Evolutionary conservation across 2,797 vertebrate genomes (phyloP).

Genomic region (Pipistrellus kuhlii): DNA sequence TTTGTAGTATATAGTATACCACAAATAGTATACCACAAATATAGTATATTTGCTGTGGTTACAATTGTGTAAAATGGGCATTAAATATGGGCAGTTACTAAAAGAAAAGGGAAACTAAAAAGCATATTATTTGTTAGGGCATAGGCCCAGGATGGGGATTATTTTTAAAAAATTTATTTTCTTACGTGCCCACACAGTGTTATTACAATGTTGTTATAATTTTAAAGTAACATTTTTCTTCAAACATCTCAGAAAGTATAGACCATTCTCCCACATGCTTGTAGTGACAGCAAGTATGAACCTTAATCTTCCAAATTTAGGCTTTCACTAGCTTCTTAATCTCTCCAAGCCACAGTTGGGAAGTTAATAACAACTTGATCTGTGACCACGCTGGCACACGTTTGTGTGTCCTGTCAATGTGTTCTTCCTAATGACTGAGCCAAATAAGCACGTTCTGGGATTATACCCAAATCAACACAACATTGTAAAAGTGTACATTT

Average conservation of each 20-base stretch:
- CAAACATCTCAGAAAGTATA: not conserved
- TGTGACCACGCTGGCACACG: too few species aligned
- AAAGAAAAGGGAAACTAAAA: conserved; percentile 23
- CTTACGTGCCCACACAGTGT: not conserved
- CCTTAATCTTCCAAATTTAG: conserved; percentile 43
- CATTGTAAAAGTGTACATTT: not conserved
- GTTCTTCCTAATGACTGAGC: not conserved
- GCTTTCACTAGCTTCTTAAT: not conserved
- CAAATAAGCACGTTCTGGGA: not conserved
- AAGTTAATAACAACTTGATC: not conserved
- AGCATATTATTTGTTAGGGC: not conserved
- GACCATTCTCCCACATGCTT: not conserved
- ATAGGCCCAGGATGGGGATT: not conserved
- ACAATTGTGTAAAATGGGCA: not conserved
- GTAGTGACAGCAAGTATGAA: not conserved
- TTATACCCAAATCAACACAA: not conserved
- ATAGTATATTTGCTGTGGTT: not conserved
- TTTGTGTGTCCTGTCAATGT: not conserved
- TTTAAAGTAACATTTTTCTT: not conserved
- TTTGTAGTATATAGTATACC: not conserved
- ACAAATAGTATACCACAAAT: too few species aligned
- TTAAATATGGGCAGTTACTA: not conserved
- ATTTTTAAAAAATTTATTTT: not conserved
- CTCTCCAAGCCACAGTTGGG: not conserved
- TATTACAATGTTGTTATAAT: not conserved